Evolutionary conservation across 2,797 vertebrate species (phyloP), one percentile per base, ranked within the genome.

Genomic region (Selene dorsalis): DNA sequence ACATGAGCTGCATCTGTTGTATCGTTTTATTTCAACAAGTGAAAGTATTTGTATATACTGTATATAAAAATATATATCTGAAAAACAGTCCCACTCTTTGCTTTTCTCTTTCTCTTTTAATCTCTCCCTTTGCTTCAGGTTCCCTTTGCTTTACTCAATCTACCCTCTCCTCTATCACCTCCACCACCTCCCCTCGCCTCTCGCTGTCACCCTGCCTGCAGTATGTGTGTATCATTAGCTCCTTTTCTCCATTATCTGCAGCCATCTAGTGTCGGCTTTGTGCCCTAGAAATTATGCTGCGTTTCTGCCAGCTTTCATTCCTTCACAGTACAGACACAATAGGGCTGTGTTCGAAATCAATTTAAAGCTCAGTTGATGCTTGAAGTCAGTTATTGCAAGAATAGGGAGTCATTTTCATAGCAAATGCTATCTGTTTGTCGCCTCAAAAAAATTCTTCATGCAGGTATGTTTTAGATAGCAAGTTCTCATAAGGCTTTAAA

Each of bases 201-300:
- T 67, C 83, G 71, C 41, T 79, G 56, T 81, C 89, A 84, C 75
- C 45, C 84, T 87, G 82, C 78, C 73, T 85, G 81, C 90, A 77
- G 89, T 87, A 84, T 78, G 81, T 88, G 84, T 59, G 84, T 89
- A 93, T 93, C 91, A 94, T 94, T 94, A 92, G 88, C 90, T 91
- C 86, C 88, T 94, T 93, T 94, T 91, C 89, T 93, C 91, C 94
- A 95, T 95, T 96, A 95, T 95, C 94, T 95, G 94, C 95, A 96
- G 95, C 95, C 95, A 95, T 95, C 95, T 95, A 95, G 95, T 95
- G 94, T 95, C 89, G 92, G 93, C 90, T 95, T 92, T 92, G 93
- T 91, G 94, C 91, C 91, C 91, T 94, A 89, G 93, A 93, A 94
- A 91, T 91, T 81, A 86, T 79, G 62, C 82, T 86, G 76, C 79